Evolutionary conservation across 2,797 vertebrate genomes (phyloP), one percentile per base, ranked within the genome.

Genomic region (Meriones psammophilus): DNA sequence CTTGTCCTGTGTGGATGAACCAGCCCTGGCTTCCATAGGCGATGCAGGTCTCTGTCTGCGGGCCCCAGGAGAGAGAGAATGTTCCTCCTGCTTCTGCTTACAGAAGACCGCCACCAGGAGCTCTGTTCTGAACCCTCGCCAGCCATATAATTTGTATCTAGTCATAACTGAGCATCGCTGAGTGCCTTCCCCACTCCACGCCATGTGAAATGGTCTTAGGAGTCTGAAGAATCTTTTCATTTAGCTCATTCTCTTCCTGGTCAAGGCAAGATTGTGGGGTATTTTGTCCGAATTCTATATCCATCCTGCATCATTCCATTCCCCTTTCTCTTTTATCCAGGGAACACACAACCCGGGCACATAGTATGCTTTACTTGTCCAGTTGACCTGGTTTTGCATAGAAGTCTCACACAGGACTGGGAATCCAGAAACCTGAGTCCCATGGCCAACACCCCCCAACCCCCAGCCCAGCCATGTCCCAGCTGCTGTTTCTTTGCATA

Each of bases 251-350:
- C 58, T 81, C 77, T 10, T 92, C 46, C 33, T 28, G 14, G 30
- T 74, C 78, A 39, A 85, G 39, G 36, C 3, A 83, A 92, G 78
- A 64, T 66, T 73, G 42, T 46, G 3, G 26, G 85, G 22, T 50
- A 79, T 80, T 92, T 39, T 92, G 8, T 68, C 60, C 85, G 93
- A 79, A 71, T 30, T 86, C 84, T 64, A 91, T 71, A 50, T 93
- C 90, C 26, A 86, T 60, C 46, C 42, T 20, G 73, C 95, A 96
- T 6, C 26, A 62, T 91, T 71, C 39, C 30, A 64, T 81, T 76
- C 64, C 22, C 93, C 4, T 73, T 56, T 8, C 39, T 36, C 46
- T 88, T 84, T 86, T 30, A 91, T 69, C 60, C 22, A 36, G 91
- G 94, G 54, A 76, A 92, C 86, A 24, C 22, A 85, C 4, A 14